Percentiles rank a stretch among this genome's conserved stretches.
phyloP scores from a whole-genome alignment of 1,140 invertebrate genomes.

The Dinothrombium tinctorium region DNA sequence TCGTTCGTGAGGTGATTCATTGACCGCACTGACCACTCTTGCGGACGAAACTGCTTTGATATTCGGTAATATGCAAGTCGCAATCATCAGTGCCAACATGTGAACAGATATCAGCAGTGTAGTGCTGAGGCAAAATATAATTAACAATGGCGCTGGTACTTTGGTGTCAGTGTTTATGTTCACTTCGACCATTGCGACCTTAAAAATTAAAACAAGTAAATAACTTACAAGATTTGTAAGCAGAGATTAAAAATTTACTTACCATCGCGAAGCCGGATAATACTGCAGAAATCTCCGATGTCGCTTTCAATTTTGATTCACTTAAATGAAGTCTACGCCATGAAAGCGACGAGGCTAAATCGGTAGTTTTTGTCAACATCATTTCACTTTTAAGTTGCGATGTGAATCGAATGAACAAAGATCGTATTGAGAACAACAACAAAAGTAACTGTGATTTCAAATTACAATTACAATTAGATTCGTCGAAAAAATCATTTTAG shows the following conservation, averaged over 20 bases:
- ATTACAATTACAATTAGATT: too few relatives aligned
- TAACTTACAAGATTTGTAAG: too few relatives aligned
- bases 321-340: constrained; percentile 28
- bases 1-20: constrained; percentile 26
- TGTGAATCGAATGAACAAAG: too few relatives aligned
- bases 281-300: constrained; percentile 58
- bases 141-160: constrained; percentile 52
- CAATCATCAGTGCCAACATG: constrained; percentile 94
- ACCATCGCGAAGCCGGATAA: constrained; percentile 92
- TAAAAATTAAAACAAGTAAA: constrained; percentile 34
- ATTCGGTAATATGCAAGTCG: constrained; percentile 75
- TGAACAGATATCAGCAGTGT: constrained; percentile 89
- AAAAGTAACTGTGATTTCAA: too few relatives aligned
- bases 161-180: constrained; percentile 22
- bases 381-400: too few relatives aligned
- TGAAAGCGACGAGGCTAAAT: too few relatives aligned
- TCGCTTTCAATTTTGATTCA: constrained; percentile 72
- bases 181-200: constrained; percentile 31
- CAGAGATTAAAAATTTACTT: constrained; percentile 13
- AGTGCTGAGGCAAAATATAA: constrained; percentile 82
- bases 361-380: too few relatives aligned
- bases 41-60: constrained; percentile 29
- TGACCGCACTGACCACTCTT: constrained; percentile 6
- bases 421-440: too few relatives aligned
- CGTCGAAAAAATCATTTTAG: too few relatives aligned